These are phyloP conservation scores for Eristalis tenax DNA, from an alignment of 2,888 invertebrate species.

Conservation along the genomic window DNA sequence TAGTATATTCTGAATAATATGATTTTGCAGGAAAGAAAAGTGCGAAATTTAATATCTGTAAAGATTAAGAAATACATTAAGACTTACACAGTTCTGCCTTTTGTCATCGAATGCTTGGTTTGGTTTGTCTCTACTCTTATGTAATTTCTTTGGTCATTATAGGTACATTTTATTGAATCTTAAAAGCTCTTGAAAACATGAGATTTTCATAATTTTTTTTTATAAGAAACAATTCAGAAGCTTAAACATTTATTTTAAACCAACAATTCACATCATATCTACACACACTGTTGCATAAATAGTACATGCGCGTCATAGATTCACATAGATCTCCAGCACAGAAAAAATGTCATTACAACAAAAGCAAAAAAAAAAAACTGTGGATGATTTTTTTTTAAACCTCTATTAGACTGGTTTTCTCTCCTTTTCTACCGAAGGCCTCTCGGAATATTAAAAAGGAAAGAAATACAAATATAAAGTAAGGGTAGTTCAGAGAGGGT, in stretches of 20 bases:
- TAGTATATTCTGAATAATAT: neutral
- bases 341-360: conserved; percentile 58
- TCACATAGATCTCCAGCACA: conserved; percentile 24
- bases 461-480: conserved; percentile 39
- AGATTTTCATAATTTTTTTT: conserved; percentile 17
- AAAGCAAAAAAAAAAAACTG: conserved; percentile 52
- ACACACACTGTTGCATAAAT: conserved; percentile 53
- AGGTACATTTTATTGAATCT: neutral
- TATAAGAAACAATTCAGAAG: conserved; percentile 30
- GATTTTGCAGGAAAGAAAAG: neutral
- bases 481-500: conserved; percentile 61
- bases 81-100: neutral
- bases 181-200: neutral
- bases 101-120: neutral
- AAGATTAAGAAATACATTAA: too few species aligned
- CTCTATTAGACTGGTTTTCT: conserved; percentile 58
- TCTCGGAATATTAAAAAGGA: conserved; percentile 28
- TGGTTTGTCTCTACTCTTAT: neutral
- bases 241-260: conserved; percentile 57
- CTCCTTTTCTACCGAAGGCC: conserved; percentile 58
- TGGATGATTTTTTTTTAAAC: conserved; percentile 59
- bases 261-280: conserved; percentile 47
- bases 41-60: neutral
- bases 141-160: conserved; percentile 18
- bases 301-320: conserved; percentile 64